Evolutionary conservation across 2,113 vertebrate species (phyloP).

Genomic region (Heterotis niloticus): DNA sequence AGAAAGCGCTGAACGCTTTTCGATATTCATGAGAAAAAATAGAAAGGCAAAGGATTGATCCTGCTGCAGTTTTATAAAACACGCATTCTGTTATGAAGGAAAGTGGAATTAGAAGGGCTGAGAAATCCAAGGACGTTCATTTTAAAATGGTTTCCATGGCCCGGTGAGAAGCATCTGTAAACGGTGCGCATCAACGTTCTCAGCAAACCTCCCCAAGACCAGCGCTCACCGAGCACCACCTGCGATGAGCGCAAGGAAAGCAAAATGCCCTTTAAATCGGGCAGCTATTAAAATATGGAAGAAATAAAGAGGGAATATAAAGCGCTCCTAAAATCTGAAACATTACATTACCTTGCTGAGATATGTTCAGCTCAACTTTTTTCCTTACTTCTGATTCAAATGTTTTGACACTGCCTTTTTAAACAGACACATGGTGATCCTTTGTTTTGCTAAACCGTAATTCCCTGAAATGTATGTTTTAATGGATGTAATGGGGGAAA

Average conservation of each 20-base stretch:
- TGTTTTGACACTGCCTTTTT: neutral
- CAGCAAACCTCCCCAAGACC: neutral
- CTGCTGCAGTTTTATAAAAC: constrained; percentile 7
- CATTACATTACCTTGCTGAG: neutral
- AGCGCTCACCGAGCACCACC: neutral
- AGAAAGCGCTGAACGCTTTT: neutral
- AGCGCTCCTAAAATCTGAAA: constrained; percentile 4
- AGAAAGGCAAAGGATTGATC: neutral
- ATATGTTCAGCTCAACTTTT: neutral
- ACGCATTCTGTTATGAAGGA: neutral
- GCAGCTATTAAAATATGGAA: neutral
- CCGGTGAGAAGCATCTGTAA: neutral
- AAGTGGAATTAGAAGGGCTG: neutral
- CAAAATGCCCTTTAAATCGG: neutral
- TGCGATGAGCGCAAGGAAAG: neutral
- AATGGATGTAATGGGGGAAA: neutral
- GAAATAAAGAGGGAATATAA: neutral
- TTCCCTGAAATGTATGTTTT: too few relatives aligned
- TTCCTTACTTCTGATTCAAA: neutral
- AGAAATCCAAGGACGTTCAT: neutral
- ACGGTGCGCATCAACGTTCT: neutral
- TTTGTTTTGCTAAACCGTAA: neutral
- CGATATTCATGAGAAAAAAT: neutral
- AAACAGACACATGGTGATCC: neutral
- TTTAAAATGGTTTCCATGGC: neutral